These are phyloP conservation scores for Electrona antarctica DNA, from an alignment of 2,113 vertebrate species.

Conservation along the genomic window DNA sequence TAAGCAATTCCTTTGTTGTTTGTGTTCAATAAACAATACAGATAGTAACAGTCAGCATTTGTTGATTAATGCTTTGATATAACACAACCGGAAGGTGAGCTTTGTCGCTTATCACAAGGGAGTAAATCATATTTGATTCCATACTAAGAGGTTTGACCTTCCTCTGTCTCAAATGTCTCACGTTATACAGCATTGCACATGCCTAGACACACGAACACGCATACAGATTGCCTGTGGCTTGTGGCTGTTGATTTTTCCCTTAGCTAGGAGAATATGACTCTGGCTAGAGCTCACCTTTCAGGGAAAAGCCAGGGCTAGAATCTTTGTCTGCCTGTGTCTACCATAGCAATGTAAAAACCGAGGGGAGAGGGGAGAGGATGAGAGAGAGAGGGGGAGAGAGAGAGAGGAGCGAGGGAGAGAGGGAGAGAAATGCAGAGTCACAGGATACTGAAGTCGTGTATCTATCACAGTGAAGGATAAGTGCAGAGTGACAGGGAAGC, in stretches of 20 bases:
- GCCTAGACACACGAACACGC: background rate
- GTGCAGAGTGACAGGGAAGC: conserved; percentile 5
- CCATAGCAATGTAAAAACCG: conserved; percentile 8
- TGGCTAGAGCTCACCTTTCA: too few species aligned
- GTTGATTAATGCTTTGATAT: conserved; percentile 31
- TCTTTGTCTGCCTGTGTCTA: background rate
- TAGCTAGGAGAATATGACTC: conserved; percentile 38
- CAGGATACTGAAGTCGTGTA: conserved; percentile 43
- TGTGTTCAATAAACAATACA: conserved; percentile 13
- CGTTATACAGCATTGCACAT: background rate
- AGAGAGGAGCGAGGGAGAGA: background rate
- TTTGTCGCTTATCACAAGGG: conserved; percentile 27
- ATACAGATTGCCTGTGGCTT: background rate
- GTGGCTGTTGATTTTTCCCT: conserved; percentile 23
- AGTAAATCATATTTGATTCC: background rate
- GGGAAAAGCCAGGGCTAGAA: background rate
- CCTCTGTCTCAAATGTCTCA: conserved; percentile 11
- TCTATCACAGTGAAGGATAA: conserved; percentile 19
- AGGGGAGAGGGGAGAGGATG: background rate
- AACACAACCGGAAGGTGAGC: conserved; percentile 17
- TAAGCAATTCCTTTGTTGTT: conserved; percentile 35
- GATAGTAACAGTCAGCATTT: conserved; percentile 4
- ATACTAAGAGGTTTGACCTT: conserved; percentile 43
- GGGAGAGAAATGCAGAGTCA: conserved; percentile 44
- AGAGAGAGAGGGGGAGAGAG: background rate